These are phyloP conservation scores for Odontesthes bonariensis DNA, from an alignment of 2,113 vertebrate species.

Conservation along the genomic window DNA sequence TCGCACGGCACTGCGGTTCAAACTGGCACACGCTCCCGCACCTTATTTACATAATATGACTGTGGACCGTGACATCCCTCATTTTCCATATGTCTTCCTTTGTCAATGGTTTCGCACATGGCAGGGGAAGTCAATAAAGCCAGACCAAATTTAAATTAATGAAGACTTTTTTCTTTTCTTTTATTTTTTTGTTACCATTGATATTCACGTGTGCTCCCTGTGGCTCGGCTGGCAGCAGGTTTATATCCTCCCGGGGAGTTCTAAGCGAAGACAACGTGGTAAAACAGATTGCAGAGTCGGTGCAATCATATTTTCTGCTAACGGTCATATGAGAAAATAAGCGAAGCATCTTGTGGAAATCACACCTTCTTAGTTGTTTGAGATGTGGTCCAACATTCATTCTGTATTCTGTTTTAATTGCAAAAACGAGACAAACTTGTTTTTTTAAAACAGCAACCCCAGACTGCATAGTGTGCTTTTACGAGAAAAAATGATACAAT, in stretches of 20 bases:
- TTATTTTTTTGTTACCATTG: neutral
- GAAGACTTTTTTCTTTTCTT: neutral
- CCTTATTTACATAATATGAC: constrained; percentile 82
- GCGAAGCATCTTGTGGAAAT: constrained; percentile 51
- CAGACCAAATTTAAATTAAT: constrained; percentile 7
- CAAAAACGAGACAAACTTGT: neutral
- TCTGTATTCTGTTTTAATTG: neutral
- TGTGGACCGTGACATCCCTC: constrained; percentile 59
- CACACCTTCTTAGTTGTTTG: constrained; percentile 57
- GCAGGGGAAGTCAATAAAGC: neutral
- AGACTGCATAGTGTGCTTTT: too few relatives aligned
- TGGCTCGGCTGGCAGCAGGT: constrained; percentile 40
- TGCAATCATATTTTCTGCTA: constrained; percentile 31
- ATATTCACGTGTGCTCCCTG: constrained; percentile 20
- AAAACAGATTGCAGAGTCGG: constrained; percentile 44
- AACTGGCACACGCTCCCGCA: constrained; percentile 74
- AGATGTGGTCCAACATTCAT: constrained; percentile 36
- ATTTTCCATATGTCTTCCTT: neutral
- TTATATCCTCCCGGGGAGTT: constrained; percentile 36
- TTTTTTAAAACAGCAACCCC: too few relatives aligned
- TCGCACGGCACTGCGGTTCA: constrained; percentile 78
- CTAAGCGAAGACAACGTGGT: constrained; percentile 32
- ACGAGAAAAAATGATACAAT: too few relatives aligned
- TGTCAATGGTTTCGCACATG: constrained; percentile 38
- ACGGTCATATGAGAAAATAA: constrained; percentile 30